A percentile compares a stretch with the other conserved stretches of the same genome.
phyloP scores from a whole-genome alignment of 2,888 invertebrate species.

The Acronicta aceris region DNA sequence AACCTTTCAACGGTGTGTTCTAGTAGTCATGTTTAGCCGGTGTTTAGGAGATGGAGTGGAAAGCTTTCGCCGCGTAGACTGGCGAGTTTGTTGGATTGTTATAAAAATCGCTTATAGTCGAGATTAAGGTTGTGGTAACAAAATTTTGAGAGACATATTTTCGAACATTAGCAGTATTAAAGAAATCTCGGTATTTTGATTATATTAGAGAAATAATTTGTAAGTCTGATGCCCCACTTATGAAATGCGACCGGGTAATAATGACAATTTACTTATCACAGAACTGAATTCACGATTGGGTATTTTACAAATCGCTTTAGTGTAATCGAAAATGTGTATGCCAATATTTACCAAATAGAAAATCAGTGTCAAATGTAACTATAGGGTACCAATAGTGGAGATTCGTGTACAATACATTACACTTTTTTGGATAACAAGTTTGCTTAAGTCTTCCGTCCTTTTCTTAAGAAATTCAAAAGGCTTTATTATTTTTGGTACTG shows the following conservation, averaged over 20 bases:
- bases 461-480: conserved; percentile 71
- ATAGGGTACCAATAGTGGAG: conserved; percentile 82
- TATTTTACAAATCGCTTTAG: conserved; percentile 69
- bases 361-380: conserved; percentile 85
- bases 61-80: conserved; percentile 76
- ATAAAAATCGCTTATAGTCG: conserved; percentile 82
- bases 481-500: conserved; percentile 59
- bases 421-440: conserved; percentile 72
- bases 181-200: conserved; percentile 82
- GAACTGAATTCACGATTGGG: conserved; percentile 69
- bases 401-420: conserved; percentile 71
- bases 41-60: conserved; percentile 66
- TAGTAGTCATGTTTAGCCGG: conserved; percentile 70
- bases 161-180: conserved; percentile 85
- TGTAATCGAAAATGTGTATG: conserved; percentile 68
- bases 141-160: conserved; percentile 87
- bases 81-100: conserved; percentile 82
- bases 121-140: conserved; percentile 87
- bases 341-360: conserved; percentile 71
- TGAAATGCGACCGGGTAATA: conserved; percentile 62
- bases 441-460: conserved; percentile 88
- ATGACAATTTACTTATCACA: conserved; percentile 61
- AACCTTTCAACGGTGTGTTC: conserved; percentile 65
- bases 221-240: conserved; percentile 81
- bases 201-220: conserved; percentile 73